Evolutionary conservation across 2,113 vertebrate species (phyloP).

Genomic region (Hylia prasina): DNA sequence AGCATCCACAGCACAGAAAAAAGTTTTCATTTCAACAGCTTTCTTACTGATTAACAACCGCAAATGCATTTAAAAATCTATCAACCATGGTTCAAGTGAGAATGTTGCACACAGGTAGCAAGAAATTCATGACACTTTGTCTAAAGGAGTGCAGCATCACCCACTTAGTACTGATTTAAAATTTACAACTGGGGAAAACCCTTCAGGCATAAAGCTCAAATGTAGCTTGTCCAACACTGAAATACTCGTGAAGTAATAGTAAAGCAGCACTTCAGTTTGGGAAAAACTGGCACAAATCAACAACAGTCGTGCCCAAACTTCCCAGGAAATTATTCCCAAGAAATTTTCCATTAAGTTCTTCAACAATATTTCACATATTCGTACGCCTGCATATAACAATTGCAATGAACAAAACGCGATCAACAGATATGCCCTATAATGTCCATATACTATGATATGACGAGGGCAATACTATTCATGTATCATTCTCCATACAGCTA

Average conservation of each 20-base stretch:
- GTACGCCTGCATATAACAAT: neutral
- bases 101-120: neutral
- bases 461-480: too few species aligned
- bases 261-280: neutral
- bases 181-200: neutral
- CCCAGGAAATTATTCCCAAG: neutral
- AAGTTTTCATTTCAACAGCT: neutral
- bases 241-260: neutral
- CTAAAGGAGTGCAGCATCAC: neutral
- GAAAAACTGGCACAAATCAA: fast-evolving
- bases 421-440: neutral
- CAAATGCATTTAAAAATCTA: neutral
- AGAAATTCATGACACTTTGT: fast-evolving
- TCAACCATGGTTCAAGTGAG: neutral
- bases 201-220: neutral
- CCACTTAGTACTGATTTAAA: neutral
- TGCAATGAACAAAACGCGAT: neutral
- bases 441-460: neutral
- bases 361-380: neutral
- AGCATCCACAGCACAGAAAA: fast-evolving
- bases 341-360: neutral
- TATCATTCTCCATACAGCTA: neutral
- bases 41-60: neutral
- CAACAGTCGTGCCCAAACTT: neutral
- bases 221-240: neutral